Evolutionary conservation across 2,888 invertebrate species (phyloP).

Genomic region (Allophyes oxyacanthae): DNA sequence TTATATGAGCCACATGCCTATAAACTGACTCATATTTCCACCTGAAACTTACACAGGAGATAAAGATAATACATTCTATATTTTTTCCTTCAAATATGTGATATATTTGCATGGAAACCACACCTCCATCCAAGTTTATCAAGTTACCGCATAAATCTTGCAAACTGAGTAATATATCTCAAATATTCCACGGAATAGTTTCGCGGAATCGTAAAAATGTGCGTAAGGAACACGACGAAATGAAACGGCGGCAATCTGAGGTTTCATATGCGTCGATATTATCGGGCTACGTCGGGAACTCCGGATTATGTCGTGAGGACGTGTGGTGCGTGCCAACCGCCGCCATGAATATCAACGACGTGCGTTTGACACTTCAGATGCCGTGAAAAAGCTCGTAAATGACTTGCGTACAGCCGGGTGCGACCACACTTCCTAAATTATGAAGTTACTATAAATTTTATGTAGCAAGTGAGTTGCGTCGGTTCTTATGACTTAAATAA

Average conservation of each 20-base stretch:
- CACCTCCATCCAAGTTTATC: slow-evolving; percentile 22
- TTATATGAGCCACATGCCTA: background rate
- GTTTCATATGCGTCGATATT: slow-evolving; percentile 54
- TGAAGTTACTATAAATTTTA: slow-evolving; percentile 44
- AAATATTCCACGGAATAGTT: slow-evolving; percentile 50
- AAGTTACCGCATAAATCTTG: slow-evolving; percentile 48
- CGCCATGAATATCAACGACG: slow-evolving; percentile 70
- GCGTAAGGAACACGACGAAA: slow-evolving; percentile 44
- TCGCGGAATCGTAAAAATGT: slow-evolving; percentile 46
- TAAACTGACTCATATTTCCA: background rate
- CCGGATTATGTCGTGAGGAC: slow-evolving; percentile 58
- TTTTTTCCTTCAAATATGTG: slow-evolving; percentile 7
- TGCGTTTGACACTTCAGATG: slow-evolving; percentile 62
- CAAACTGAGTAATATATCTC: slow-evolving; percentile 48
- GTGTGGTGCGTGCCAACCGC: slow-evolving; percentile 61
- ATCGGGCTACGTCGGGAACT: slow-evolving; percentile 54
- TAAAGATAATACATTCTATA: background rate
- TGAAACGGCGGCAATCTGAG: slow-evolving; percentile 56
- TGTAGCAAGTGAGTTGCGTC: slow-evolving; percentile 8
- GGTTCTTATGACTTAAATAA: slow-evolving; percentile 6
- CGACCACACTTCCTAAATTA: slow-evolving; percentile 36
- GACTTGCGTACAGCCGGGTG: slow-evolving; percentile 34
- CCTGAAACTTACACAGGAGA: background rate
- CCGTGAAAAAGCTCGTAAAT: slow-evolving; percentile 57
- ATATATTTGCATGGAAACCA: slow-evolving; percentile 32